phyloP scores from a whole-genome alignment of 2,888 invertebrate genomes.

The Yponomeuta plumbellus region DNA sequence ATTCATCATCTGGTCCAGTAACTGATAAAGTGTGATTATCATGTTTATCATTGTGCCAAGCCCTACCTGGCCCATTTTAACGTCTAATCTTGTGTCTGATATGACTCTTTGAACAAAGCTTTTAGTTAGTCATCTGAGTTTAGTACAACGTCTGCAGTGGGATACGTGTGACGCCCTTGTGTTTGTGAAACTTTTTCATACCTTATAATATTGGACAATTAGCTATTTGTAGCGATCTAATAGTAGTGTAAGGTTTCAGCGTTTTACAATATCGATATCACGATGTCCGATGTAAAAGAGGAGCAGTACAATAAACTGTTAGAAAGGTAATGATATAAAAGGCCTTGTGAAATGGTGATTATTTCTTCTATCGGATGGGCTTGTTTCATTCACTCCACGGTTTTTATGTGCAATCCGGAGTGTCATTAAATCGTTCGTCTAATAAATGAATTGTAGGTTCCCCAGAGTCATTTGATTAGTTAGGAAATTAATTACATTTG shows the following conservation, averaged over 20 bases:
- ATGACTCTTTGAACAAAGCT: slow-evolving; percentile 21
- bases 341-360: background rate
- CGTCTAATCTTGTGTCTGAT: slow-evolving; percentile 39
- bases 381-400: background rate
- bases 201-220: background rate
- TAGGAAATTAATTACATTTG: background rate
- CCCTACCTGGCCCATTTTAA: slow-evolving; percentile 53
- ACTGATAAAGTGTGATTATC: slow-evolving; percentile 10
- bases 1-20: slow-evolving; percentile 8
- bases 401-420: background rate
- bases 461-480: background rate
- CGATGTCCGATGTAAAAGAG: background rate
- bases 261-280: background rate
- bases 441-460: background rate
- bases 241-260: background rate
- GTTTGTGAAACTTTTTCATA: background rate
- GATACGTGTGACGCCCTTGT: slow-evolving; percentile 19
- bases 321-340: slow-evolving; percentile 6
- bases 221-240: background rate
- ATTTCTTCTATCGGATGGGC: background rate
- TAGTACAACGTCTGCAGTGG: slow-evolving; percentile 14
- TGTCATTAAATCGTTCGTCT: background rate
- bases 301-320: slow-evolving; percentile 14
- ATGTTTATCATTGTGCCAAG: slow-evolving; percentile 10
- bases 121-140: slow-evolving; percentile 16